Conservation (phyloP, 2,113 vertebrate genomes). For the Urocynchramus pylzowi region DNA sequence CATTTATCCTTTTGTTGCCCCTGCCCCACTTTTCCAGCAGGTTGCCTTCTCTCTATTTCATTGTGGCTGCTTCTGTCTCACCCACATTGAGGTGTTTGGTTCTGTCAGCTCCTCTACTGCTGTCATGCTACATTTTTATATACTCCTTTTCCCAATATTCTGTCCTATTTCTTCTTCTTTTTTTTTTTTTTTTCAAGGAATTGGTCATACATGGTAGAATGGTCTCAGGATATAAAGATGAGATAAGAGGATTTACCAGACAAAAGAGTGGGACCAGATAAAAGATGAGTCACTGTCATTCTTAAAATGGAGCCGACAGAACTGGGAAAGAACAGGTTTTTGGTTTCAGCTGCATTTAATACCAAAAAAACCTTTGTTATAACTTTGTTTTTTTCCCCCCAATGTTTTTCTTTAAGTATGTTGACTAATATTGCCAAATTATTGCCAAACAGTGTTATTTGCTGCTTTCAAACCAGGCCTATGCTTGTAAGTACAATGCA, state of each 20-base stretch:
- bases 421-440: not conserved
- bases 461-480: not conserved
- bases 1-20: not conserved
- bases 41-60: not conserved
- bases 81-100: not conserved
- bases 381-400: not conserved
- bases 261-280: not conserved
- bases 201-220: not conserved
- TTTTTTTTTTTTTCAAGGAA: not conserved
- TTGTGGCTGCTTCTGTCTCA: not conserved
- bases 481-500: not conserved
- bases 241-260: not conserved
- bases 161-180: not conserved
- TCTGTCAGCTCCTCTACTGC: not conserved
- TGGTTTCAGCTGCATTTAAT: not conserved
- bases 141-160: not conserved
- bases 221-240: not conserved
- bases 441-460: not conserved
- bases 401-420: not conserved
- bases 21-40: not conserved
- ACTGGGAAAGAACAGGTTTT: not conserved
- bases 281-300: not conserved
- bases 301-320: not conserved
- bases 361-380: not conserved
- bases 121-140: not conserved